Evolutionary conservation across 2,797 vertebrate genomes (phyloP), one percentile per base, ranked within the genome.

Genomic region (Neoniphon sammara): DNA sequence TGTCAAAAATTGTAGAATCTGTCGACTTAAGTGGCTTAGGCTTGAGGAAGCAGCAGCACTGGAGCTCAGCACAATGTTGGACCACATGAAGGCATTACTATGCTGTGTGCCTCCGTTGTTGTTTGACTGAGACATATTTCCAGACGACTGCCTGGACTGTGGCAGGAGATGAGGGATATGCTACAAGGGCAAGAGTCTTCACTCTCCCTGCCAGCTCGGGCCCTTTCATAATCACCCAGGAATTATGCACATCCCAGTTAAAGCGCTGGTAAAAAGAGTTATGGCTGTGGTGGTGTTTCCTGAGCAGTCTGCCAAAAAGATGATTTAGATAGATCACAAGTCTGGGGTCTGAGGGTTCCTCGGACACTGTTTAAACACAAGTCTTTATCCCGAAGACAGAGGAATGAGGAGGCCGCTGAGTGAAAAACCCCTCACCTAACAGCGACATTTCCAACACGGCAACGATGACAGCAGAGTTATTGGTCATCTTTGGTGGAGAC

Each of bases 71-170:
- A 83, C 83, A 86, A 62, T 58, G 56, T 73, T 73, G 71, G 70
- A 86, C 84, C 87, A 85, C 87, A 90, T 84, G 77, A 93, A 91
- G 84, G 87, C 81, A 80, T 73, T 63, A 73, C 64, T 65, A 75
- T 15, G 46, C 77, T 9, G 75, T 57, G 12, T 57, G 82, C 77
- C 79, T 87, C 77, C 46, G 73, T 57, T 90, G 83, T 84, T 86
- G 83, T 89, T 91, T 92, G 85, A 91, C 88, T 70, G 88, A 91
- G 88, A 92, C 89, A 91, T 87, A 88, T 92, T 92, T 93, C 87
- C 86, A 88, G 81, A 83, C 75, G 77, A 80, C 84, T 82, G 83
- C 80, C 81, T 58, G 54, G 82, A 81, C 78, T 56, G 83, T 25
- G 75, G 83, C 81, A 70, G 75, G 72, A 87, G 83, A 88, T 81